A percentile compares a stretch with the other conserved stretches of the same genome.
These are phyloP conservation scores for Hylia prasina DNA, from an alignment of 2,113 vertebrate genomes.

Conservation along the genomic window DNA sequence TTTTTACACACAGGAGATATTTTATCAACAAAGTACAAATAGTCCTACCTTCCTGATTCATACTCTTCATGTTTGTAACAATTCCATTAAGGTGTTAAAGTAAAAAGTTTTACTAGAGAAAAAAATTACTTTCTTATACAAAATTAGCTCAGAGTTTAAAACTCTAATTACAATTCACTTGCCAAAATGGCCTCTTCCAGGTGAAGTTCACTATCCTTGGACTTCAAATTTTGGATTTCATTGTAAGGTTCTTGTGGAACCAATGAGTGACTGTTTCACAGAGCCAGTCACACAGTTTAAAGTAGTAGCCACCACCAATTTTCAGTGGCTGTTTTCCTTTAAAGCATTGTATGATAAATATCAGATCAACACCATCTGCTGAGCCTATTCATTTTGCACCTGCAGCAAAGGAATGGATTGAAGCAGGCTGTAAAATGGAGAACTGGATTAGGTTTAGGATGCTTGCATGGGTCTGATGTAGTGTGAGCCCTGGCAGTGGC, in stretches of 20 bases:
- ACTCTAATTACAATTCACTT: not conserved
- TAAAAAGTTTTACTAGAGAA: not conserved
- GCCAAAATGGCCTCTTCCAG: not conserved
- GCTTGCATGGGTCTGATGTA: not conserved
- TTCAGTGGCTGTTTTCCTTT: not conserved
- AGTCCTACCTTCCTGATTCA: not conserved
- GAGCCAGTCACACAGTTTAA: not conserved
- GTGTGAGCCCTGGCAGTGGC: rapidly evolving
- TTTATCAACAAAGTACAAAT: conserved; percentile 24
- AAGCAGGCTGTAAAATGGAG: not conserved
- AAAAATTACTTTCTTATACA: not conserved
- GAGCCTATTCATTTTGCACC: not conserved
- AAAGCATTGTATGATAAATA: not conserved
- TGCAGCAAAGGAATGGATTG: not conserved
- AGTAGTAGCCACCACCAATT: not conserved
- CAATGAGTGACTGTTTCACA: not conserved
- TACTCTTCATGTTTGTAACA: not conserved
- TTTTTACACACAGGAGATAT: conserved; percentile 26
- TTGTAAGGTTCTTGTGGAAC: not conserved
- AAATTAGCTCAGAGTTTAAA: not conserved
- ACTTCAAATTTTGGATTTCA: not conserved
- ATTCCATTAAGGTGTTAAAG: not conserved
- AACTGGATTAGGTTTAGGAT: not conserved
- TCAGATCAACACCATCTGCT: not conserved
- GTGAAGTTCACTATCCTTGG: not conserved